Conservation (phyloP, 2,797 vertebrate species). For the Tarsius wallacei region DNA sequence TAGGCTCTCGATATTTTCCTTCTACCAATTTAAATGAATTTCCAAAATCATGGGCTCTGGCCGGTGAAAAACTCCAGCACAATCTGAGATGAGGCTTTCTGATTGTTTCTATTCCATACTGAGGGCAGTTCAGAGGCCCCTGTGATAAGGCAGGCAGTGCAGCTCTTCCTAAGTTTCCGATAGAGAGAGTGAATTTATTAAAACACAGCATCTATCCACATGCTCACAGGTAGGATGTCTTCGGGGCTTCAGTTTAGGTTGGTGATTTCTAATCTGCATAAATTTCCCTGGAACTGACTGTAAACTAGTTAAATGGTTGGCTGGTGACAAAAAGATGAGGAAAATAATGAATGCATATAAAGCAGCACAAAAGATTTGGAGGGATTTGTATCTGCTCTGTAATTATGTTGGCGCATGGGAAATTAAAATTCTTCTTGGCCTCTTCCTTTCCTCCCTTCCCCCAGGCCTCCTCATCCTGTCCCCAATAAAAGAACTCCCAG, state of each 20-base stretch:
- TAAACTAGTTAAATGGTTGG: slow-evolving; percentile 84
- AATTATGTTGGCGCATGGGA: slow-evolving; percentile 71
- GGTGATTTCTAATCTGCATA: slow-evolving; percentile 86
- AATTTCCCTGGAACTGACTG: slow-evolving; percentile 83
- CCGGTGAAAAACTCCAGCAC: slow-evolving; percentile 22
- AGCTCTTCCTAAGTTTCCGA: background rate
- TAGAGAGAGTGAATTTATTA: slow-evolving; percentile 27
- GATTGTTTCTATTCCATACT: background rate
- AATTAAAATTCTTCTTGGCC: slow-evolving; percentile 83
- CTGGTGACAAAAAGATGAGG: slow-evolving; percentile 81
- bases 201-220: slow-evolving; percentile 66
- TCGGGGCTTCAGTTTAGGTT: slow-evolving; percentile 78
- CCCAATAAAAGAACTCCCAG: slow-evolving; percentile 18
- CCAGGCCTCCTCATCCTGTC: slow-evolving; percentile 15
- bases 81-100: slow-evolving; percentile 39
- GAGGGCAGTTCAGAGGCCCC: background rate
- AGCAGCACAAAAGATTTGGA: slow-evolving; percentile 81
- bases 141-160: background rate
- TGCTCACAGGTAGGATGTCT: slow-evolving; percentile 75
- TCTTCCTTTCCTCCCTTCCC: background rate
- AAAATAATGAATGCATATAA: slow-evolving; percentile 79
- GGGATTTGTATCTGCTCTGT: slow-evolving; percentile 79
- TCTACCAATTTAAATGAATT: slow-evolving; percentile 67
- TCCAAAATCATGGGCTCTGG: slow-evolving; percentile 45
- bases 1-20: slow-evolving; percentile 60